Evolutionary conservation across 2,797 vertebrate species (phyloP), one percentile per base, ranked within the genome.

Genomic region (Notolepis coatsorum): DNA sequence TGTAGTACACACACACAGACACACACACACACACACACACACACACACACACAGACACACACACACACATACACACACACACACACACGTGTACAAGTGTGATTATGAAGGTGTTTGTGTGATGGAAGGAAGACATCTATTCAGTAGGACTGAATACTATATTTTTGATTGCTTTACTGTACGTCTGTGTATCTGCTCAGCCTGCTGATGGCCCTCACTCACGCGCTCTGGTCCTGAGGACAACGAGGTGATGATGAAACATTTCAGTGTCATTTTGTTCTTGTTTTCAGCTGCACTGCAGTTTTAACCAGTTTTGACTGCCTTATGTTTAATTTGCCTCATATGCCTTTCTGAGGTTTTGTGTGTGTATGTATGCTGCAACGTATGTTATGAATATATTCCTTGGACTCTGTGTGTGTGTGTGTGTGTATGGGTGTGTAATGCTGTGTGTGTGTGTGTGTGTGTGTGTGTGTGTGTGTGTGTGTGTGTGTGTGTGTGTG

Each of bases 291-390:
- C 60, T 58, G 20, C 49, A 53, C 46, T 65, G 43, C 7, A 2
- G 21, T 64, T 64, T 35, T 65, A 64, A 73, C 41, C 20, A 20
- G n/a, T 51, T 72, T 48, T 60, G 59, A 75, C 69, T 57, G 35
- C 6, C n/a, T 31, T 45, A n/a, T 48, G 21, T 60, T 77, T 60
- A 23, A 69, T 61, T 53, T 5, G n/a, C 23, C 47, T 25, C 54
- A 4, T 52, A 18, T 18, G 6, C 21, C 6, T 45, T 45, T 20
- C 20, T 33, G 30, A 2, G 30, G 7, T 6, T 33, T 6, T 33
- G 30, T 1, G 30, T 33, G 30, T 6, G 30, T 2, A 10, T 33
- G 30, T 33, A 10, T 33, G 30, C 7, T 33, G 30, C n/a, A n/a
- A n/a, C n/a, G n/a, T n/a, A n/a, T n/a, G n/a, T n/a, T n/a, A n/a